A percentile compares a stretch with the other conserved stretches of the same genome.
These are phyloP conservation scores for Crematogaster levior DNA, from an alignment of 2,888 invertebrate species.

Conservation along the genomic window DNA sequence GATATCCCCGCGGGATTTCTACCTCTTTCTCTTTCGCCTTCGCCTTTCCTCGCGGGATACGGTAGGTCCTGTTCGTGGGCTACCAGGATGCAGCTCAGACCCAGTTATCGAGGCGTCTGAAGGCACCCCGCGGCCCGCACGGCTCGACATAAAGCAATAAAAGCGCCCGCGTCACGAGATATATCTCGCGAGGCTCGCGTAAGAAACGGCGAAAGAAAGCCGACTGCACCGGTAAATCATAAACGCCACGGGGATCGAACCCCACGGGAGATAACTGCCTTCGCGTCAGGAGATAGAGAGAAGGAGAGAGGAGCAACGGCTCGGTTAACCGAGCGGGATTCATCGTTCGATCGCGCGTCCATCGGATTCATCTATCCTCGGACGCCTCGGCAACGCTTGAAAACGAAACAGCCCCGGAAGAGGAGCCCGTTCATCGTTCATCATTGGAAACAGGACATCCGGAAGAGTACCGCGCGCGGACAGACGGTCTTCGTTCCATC, in stretches of 20 bases:
- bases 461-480: conserved; percentile 30
- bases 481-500: conserved; percentile 27
- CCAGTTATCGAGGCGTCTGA: conserved; percentile 63
- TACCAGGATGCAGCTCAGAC: conserved; percentile 65
- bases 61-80: conserved; percentile 52
- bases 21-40: conserved; percentile 26
- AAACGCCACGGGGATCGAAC: conserved; percentile 75
- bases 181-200: conserved; percentile 51
- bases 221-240: conserved; percentile 73
- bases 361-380: conserved; percentile 47
- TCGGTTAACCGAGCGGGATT: conserved; percentile 51
- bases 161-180: conserved; percentile 50
- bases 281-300: conserved; percentile 55
- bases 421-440: conserved; percentile 45
- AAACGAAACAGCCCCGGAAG: conserved; percentile 57
- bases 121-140: conserved; percentile 58
- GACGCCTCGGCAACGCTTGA: conserved; percentile 24
- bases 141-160: conserved; percentile 62
- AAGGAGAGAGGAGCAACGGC: conserved; percentile 16
- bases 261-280: conserved; percentile 69
- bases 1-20: conserved; percentile 38
- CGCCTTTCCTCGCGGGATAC: conserved; percentile 36
- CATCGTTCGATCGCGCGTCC: conserved; percentile 67
- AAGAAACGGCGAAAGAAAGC: conserved; percentile 60
- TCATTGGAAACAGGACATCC: conserved; percentile 53